Percentiles rank a stretch among this genome's conserved stretches.
These are phyloP conservation scores for Melanotaenia pygmaea DNA, from an alignment of 2,797 vertebrate genomes.

Conservation along the genomic window DNA sequence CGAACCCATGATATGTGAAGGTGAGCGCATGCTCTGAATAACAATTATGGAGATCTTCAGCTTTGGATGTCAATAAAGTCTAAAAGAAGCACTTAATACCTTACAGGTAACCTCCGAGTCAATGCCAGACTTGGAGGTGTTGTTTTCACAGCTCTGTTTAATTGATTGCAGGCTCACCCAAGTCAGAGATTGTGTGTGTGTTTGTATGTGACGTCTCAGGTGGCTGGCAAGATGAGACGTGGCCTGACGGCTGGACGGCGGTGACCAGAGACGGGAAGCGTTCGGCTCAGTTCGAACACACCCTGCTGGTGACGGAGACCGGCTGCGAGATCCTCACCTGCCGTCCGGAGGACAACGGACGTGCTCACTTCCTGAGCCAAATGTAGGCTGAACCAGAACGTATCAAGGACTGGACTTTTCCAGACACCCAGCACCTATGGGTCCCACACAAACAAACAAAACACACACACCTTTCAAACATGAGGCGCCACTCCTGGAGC, in stretches of 20 bases:
- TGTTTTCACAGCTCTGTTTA: conserved; percentile 22
- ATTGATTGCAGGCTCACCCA: conserved; percentile 26
- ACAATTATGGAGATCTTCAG: no score
- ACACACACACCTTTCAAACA: conserved; percentile 19
- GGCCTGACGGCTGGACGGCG: conserved; percentile 98
- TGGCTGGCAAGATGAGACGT: conserved; percentile 99
- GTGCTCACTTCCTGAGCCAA: conserved; percentile 93
- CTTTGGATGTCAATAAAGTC: not conserved
- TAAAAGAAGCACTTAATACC: not conserved
- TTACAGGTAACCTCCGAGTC: conserved; percentile 2
- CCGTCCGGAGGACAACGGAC: conserved; percentile 87
- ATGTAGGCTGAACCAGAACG: conserved; percentile 76
- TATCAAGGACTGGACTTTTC: conserved; percentile 61
- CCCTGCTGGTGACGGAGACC: conserved; percentile 94
- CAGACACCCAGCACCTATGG: conserved; percentile 47
- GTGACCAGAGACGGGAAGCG: conserved; percentile 96
- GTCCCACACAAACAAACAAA: conserved; percentile 13
- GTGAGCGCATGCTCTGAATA: conserved; percentile 77
- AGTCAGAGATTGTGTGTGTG: conserved; percentile 16
- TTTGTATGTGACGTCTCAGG: conserved; percentile 76
- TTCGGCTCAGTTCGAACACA: conserved; percentile 99
- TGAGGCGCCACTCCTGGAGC: conserved; percentile 52
- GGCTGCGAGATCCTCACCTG: conserved; percentile 96
- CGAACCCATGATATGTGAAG: conserved; percentile 99
- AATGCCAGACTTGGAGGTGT: not conserved